phyloP scores from a whole-genome alignment of 2,113 vertebrate species.

The Crotalus tigris region DNA sequence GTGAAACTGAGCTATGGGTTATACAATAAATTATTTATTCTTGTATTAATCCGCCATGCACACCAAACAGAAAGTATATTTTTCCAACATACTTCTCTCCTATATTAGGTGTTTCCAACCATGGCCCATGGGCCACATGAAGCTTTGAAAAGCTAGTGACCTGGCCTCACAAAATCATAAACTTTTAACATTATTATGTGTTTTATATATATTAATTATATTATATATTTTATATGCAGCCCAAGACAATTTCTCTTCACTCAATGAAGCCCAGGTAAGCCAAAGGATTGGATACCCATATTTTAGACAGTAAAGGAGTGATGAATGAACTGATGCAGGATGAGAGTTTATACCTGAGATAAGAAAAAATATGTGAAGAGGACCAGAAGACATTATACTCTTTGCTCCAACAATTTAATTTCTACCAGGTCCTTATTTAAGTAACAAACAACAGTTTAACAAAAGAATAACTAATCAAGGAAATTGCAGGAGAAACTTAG shows the following conservation, averaged over 20 bases:
- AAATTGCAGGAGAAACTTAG: neutral
- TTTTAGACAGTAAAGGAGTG: neutral
- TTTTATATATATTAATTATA: neutral
- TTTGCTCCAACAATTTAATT: neutral
- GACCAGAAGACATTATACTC: neutral
- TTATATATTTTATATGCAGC: neutral
- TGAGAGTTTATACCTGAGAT: neutral
- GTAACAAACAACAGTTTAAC: fast-evolving
- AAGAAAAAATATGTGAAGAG: neutral
- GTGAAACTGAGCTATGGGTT: neutral
- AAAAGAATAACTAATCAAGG: neutral
- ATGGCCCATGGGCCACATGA: neutral
- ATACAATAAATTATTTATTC: neutral
- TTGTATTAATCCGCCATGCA: neutral
- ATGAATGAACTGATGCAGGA: neutral
- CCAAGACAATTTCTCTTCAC: neutral
- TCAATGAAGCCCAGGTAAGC: neutral
- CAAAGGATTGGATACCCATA: no score
- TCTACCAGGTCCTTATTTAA: fast-evolving
- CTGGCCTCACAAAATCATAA: neutral
- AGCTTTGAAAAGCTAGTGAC: neutral
- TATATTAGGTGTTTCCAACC: neutral
- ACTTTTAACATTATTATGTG: neutral
- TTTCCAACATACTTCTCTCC: neutral
- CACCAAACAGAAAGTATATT: neutral